Base-by-base conservation (phyloP, 2,113 vertebrate genomes). In the human region DNA sequence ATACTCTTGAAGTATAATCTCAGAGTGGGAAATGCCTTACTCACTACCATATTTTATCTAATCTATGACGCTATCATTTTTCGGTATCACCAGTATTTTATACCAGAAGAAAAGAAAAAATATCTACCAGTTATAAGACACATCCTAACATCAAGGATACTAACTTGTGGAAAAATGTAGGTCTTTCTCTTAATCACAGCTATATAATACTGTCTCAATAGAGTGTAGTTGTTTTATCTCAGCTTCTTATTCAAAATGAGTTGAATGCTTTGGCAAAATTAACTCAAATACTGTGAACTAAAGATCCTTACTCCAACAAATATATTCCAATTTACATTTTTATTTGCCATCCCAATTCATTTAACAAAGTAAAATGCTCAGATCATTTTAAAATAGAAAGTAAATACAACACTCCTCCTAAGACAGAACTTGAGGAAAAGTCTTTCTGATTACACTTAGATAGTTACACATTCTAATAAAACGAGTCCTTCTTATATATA, bases 291-390 rank as follows among this genome's bases (percentile, higher is more conserved):
- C 52, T 92, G 52, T 88, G 66, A 59, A 93, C 23, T 91, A 95
- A 94, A 73, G 38, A 86, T 0, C 6, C 55, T 82, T 27, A 6
- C 61, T 73, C 27, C 50, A 96, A 70, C 32, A 91, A 95, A 93
- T 90, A 92, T 88, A 80, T 97, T 83, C 50, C 48, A 90, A 66
- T 3, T 72, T 83, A n/a, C 59, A 87, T 87, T 70, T 96, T 96
- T 96, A 91, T 52, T 93, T 81, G 6, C 45, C 94, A 27, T 18
- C n/a, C 48, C n/a, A 96, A 94, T 81, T 57, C 38, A 85, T 23
- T 40, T 66, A 86, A 32, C 13, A 83, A 84, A 52, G 38, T 73
- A 79, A 83, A 86, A 73, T 86, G 76, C 23, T 88, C 57, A 72
- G 4, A 16, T 52, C 61, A 0, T 32, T 96, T n/a, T 70, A 66